Conservation (phyloP, 1,140 invertebrate species). For the Catajapyx aquilonaris region DNA sequence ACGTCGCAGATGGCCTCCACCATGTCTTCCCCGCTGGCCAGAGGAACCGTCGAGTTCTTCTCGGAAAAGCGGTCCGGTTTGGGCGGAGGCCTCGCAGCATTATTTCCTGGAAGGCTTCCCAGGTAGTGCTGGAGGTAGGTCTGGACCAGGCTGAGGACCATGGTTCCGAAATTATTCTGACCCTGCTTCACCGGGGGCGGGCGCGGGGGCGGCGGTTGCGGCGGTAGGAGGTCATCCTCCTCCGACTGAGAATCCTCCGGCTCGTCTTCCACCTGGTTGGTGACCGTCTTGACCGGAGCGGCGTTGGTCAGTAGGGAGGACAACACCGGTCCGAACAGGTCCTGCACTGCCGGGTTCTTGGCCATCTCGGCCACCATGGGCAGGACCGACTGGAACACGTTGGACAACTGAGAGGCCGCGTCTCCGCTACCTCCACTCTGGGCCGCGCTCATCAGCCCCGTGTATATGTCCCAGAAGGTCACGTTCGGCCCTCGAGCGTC, state of each 20-base stretch:
- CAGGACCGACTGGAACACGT: conserved; percentile 2
- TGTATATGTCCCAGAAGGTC: not conserved
- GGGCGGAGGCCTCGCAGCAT: no score
- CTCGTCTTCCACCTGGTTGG: not conserved
- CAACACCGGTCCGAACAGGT: not conserved
- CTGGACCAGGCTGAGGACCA: no score
- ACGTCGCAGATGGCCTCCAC: conserved; percentile 11
- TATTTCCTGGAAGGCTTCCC: no score
- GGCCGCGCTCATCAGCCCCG: not conserved
- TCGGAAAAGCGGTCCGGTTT: no score
- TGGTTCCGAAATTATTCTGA: no score
- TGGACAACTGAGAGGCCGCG: conserved; percentile 1
- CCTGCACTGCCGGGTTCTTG: not conserved
- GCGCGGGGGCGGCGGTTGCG: not conserved
- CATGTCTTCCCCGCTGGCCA: conserved; percentile 9
- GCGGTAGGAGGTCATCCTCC: not conserved
- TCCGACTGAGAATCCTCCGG: not conserved
- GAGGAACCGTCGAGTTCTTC: not conserved
- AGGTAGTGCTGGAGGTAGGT: no score
- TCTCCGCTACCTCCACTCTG: not conserved
- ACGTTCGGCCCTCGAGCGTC: conserved; percentile 1
- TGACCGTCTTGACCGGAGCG: not conserved
- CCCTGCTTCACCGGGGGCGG: not conserved
- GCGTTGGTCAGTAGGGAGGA: not conserved
- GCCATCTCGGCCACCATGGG: conserved; percentile 1